Percentiles rank a stretch among this genome's conserved stretches.
Conservation (phyloP, 35 echinoderm and acorn worm genomes). For the Strongylocentrotus purpuratus region DNA sequence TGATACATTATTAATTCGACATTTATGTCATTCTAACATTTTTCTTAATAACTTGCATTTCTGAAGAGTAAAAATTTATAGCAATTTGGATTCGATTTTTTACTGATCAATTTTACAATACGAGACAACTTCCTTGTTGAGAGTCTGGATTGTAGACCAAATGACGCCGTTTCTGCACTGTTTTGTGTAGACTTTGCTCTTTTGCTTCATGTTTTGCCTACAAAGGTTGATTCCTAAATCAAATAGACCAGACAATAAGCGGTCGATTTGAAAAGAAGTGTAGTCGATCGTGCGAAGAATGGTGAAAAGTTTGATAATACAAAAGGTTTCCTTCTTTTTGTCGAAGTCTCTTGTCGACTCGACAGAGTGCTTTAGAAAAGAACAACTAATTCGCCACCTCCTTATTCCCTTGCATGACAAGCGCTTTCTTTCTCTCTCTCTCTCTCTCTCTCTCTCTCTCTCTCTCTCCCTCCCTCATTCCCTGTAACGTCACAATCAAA, state of each 20-base stretch:
- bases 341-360: background rate
- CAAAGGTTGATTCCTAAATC: conserved; percentile 3
- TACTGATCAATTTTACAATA: too few species aligned
- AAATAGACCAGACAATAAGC: conserved; percentile 4
- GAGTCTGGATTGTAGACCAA: background rate
- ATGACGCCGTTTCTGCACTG: background rate
- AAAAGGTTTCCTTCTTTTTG: background rate
- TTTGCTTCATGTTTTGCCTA: conserved; percentile 1
- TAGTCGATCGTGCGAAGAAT: background rate
- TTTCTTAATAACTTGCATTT: background rate
- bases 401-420: too few species aligned
- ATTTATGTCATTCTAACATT: background rate
- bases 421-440: too few species aligned
- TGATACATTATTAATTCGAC: background rate
- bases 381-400: background rate
- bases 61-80: background rate
- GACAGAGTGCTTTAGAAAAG: background rate
- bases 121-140: background rate
- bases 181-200: background rate
- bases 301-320: conserved; percentile 1
- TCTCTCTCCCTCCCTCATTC: too few species aligned
- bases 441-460: too few species aligned
- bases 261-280: conserved; percentile 1
- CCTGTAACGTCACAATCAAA: too few species aligned
- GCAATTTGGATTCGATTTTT: too few species aligned